phyloP scores from a whole-genome alignment of 2,888 invertebrate species.

The Cephus nigrinus region DNA sequence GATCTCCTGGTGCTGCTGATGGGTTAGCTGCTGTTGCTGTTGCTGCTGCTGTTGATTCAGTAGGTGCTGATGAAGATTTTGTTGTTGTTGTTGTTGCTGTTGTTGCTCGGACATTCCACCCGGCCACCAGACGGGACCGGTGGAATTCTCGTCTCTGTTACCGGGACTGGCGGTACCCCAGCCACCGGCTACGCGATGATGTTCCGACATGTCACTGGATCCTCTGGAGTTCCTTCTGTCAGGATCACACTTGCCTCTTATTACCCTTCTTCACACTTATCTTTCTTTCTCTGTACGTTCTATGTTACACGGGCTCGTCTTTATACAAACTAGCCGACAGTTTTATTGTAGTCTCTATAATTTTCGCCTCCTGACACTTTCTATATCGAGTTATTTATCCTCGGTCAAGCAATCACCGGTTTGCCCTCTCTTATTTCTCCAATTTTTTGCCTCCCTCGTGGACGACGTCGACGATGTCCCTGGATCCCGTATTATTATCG shows the following conservation, averaged over 20 bases:
- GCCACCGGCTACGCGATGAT: slow-evolving; percentile 75
- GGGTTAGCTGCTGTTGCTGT: slow-evolving; percentile 60
- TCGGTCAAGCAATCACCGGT: background rate
- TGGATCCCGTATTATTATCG: background rate
- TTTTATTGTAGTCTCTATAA: background rate
- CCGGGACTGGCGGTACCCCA: slow-evolving; percentile 66
- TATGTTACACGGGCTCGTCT: background rate
- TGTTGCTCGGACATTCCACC: slow-evolving; percentile 63
- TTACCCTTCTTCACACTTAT: slow-evolving; percentile 1
- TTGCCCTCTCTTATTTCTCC: background rate
- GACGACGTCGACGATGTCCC: background rate
- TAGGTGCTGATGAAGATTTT: slow-evolving; percentile 47
- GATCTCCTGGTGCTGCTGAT: slow-evolving; percentile 66
- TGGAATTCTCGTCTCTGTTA: slow-evolving; percentile 68
- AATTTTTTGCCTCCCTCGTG: background rate
- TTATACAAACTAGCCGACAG: background rate
- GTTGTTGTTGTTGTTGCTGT: slow-evolving; percentile 69
- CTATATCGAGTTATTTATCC: background rate
- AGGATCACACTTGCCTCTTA: slow-evolving; percentile 16
- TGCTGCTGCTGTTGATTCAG: slow-evolving; percentile 61
- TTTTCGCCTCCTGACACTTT: background rate
- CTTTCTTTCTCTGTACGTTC: background rate
- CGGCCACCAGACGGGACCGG: slow-evolving; percentile 70
- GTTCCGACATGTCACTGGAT: slow-evolving; percentile 71
- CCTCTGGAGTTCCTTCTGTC: slow-evolving; percentile 40